Base-by-base conservation (phyloP, 2,113 vertebrate genomes). In the Erythrocercus mccallii region DNA sequence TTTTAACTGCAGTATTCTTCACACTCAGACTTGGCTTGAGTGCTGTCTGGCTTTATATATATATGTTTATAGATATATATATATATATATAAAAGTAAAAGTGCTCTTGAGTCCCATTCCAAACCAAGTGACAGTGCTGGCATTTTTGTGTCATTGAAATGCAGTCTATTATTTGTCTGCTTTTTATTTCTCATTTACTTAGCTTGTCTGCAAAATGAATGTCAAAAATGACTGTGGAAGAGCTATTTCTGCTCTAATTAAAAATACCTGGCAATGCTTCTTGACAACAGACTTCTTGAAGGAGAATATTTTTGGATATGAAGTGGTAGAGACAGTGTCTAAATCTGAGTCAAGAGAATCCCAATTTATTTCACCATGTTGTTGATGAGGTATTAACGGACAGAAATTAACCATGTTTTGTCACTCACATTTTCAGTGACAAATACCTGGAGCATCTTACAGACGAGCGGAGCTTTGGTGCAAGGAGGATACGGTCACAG, bases 401-500 rank as follows among this genome's bases (percentile, higher is more conserved):
- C 30, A n/a, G 53, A 47, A 90, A 54, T 70, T 13, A 70, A 50
- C 47, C 1, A 1, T 15, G 31, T 48, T 88, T 30, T 71, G 28
- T 94, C 31, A 1, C 51, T 90, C 16, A 7, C 27, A 5, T 35
- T 92, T 91, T 54, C 62, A 99, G 99, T 9, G 10, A 98, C 96
- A n/a, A 99, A 99, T 78, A 98, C 97, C 0, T 99, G 99, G 99
- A 98, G 69, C 83, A 73, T 99, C 71, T 94, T 99, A 44, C 84
- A 97, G 27, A 99, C 99, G 0, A 97, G 96, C 0, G 99, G 99
- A 3, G 99, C 99, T 1, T 97, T 99, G 95, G 99, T 99, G 19
- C 99, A 99, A 85, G 99, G 99, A 7, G 99, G 99, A 1, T 99
- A 99, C 10, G 99, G 99, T 40, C 99, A 99, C 97, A 99, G 99